Evolutionary conservation across 1,140 invertebrate genomes (phyloP), one percentile per base, ranked within the genome.

Genomic region (Drosophila suzukii): DNA sequence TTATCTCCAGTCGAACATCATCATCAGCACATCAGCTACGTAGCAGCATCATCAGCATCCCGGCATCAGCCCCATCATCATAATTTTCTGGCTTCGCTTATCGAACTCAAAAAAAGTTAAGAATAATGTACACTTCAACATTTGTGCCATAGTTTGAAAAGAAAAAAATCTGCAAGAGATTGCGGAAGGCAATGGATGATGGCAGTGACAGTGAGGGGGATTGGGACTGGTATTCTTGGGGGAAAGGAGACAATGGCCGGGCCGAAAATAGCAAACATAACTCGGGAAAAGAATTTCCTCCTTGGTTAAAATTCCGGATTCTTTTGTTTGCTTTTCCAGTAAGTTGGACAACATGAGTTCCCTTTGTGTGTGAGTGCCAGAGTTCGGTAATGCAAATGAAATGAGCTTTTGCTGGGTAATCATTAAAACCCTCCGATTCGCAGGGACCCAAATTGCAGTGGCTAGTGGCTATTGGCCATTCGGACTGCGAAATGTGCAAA

Each of bases 61-160:
- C 68, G 43, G 50, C 70, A 55, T 43, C 53, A 44, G 39, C 61
- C 70, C 32, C 72, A 78, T 78, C 75, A 78, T 75, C 83, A 86
- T 88, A 86, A 88, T 83, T 88, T 62, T 73, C 58, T 88, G 58
- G 57, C 47, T 59, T 32, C 61, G 81, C 83, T 86, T 86, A 83
- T 86, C 84, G 83, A 83, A 88, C 57, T 68, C 83, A 78, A 76
- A 62, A 53, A 79, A 86, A 86, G 84, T 88, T 82, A 82, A 74
- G 83, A 88, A 88, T 86, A 83, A 88, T 86, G 75, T 79, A 73
- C 75, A 88, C 83, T 88, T 80, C 53, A 76, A 79, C 75, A 62
- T 89, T 88, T 54, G 63, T 8, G 55, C 57, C 83, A 88, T 79
- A 88, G 82, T 86, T 85, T 81, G 60, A 41, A 57, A 70, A 57